Percentiles rank a stretch among this genome's conserved stretches.
These are phyloP conservation scores for Nematostella vectensis DNA, from an alignment of 92 coral and sea anemone genomes.

Conservation along the genomic window DNA sequence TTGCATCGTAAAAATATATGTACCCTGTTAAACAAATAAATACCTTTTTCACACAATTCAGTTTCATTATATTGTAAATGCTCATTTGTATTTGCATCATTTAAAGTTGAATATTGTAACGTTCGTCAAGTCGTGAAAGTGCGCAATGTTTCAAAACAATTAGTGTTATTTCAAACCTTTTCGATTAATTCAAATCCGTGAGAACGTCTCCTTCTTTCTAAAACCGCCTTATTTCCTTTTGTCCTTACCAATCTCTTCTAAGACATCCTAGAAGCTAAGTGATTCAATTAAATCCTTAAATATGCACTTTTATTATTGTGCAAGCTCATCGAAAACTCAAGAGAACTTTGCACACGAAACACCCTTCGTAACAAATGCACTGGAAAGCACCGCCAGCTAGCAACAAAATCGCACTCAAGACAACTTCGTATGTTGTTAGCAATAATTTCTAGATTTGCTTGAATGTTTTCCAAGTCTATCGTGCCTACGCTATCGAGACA, in stretches of 20 bases:
- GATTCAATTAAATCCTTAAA: background rate
- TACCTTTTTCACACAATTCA: too few species aligned
- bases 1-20: too few species aligned
- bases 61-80: too few species aligned
- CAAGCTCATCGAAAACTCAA: background rate
- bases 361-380: background rate
- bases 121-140: too few species aligned
- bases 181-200: too few species aligned
- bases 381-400: background rate
- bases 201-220: too few species aligned
- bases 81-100: too few species aligned
- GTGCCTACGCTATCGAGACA: background rate
- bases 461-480: background rate
- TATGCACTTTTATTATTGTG: background rate
- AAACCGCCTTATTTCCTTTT: too few species aligned
- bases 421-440: background rate
- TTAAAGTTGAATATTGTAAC: too few species aligned
- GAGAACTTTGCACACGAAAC: background rate
- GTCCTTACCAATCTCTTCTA: background rate
- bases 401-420: background rate
- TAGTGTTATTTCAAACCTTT: too few species aligned
- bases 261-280: background rate
- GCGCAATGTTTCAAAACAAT: too few species aligned
- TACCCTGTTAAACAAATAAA: too few species aligned
- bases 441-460: background rate